These are phyloP conservation scores for Carposina sasakii DNA, from an alignment of 1,140 invertebrate genomes.

Conservation along the genomic window DNA sequence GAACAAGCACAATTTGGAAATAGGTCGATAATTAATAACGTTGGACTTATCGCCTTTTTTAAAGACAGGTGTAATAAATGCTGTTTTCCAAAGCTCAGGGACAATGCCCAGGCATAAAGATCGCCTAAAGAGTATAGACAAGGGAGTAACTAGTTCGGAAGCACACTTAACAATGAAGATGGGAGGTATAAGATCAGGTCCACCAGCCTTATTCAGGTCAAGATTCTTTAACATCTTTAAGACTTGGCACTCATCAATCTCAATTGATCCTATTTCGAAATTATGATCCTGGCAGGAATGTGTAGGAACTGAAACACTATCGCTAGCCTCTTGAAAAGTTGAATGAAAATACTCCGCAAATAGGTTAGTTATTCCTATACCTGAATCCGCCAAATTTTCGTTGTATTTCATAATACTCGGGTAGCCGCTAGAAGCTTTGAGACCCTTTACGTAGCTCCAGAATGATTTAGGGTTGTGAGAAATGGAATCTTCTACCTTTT, in stretches of 20 bases:
- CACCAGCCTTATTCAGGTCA: not conserved
- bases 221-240: not conserved
- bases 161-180: slow-evolving; percentile 26
- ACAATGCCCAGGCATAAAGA: slow-evolving; percentile 19
- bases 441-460: slow-evolving; percentile 17
- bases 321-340: slow-evolving; percentile 2
- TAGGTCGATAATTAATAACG: slow-evolving; percentile 20
- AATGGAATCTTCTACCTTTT: slow-evolving; percentile 11
- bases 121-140: slow-evolving; percentile 20
- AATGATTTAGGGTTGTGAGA: slow-evolving; percentile 18
- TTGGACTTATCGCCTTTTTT: slow-evolving; percentile 21
- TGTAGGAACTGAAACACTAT: not conserved
- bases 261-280: not conserved
- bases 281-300: not conserved
- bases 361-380: slow-evolving; percentile 14
- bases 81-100: slow-evolving; percentile 27
- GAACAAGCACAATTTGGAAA: slow-evolving; percentile 27
- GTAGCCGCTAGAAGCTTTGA: not conserved
- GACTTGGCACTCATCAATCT: not conserved
- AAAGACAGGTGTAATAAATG: slow-evolving; percentile 25
- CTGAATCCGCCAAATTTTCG: slow-evolving; percentile 1
- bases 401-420: slow-evolving; percentile 8
- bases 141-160: slow-evolving; percentile 13
- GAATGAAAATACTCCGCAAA: slow-evolving; percentile 20
- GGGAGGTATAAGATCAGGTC: slow-evolving; percentile 18